Percentiles rank a stretch among this genome's conserved stretches.
Conservation (phyloP, 1,140 invertebrate species). For the Bombus soroeensis region DNA sequence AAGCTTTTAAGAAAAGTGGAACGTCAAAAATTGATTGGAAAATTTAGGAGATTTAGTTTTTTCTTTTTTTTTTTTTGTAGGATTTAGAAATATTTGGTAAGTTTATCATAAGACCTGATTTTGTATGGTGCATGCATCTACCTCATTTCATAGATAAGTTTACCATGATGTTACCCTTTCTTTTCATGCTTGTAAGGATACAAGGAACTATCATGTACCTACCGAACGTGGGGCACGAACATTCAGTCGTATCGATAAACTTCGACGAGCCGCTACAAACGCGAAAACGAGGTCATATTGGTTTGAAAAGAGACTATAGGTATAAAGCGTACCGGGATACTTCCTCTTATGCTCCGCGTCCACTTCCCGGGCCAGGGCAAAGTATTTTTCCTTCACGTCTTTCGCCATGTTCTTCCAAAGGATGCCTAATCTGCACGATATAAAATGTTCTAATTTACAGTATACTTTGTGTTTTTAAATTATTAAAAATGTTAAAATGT, state of each 20-base stretch:
- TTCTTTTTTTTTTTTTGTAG: neutral
- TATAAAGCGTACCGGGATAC: conserved; percentile 83
- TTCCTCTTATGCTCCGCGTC: conserved; percentile 86
- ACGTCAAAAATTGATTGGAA: neutral
- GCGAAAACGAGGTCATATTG: conserved; percentile 40
- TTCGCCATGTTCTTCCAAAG: conserved; percentile 84
- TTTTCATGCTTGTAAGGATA: conserved; percentile 8
- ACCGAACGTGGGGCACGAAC: conserved; percentile 8
- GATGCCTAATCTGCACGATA: conserved; percentile 79
- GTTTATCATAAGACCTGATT: neutral
- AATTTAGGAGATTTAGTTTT: neutral
- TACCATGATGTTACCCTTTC: neutral
- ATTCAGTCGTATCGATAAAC: conserved; percentile 51
- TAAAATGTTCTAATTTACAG: conserved; percentile 5
- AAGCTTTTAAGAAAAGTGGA: neutral
- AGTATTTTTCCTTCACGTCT: conserved; percentile 84
- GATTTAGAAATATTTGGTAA: neutral
- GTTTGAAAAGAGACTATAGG: conserved; percentile 27
- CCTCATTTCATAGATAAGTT: neutral
- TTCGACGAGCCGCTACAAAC: conserved; percentile 18
- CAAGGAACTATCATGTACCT: conserved; percentile 11
- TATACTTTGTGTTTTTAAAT: neutral
- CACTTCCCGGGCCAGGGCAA: conserved; percentile 83
- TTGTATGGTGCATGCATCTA: neutral
- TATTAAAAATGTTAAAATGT: neutral